phyloP scores from a whole-genome alignment of 2,797 vertebrate species.

The Hydrolagus colliei region DNA sequence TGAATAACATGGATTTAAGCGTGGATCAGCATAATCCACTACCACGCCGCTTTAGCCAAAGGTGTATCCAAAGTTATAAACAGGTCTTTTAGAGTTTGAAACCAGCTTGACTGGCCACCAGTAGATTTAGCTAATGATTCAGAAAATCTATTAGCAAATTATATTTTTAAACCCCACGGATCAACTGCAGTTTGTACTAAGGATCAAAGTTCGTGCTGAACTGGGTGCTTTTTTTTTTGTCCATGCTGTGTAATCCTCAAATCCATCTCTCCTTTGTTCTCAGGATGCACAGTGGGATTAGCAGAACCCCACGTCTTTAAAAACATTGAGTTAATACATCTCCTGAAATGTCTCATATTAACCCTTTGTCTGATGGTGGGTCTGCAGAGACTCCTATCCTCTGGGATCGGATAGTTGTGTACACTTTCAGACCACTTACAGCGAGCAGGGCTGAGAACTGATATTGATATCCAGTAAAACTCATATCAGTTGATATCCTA shows the following conservation, averaged over 20 bases:
- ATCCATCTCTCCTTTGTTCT: conserved; percentile 17
- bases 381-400: too few relatives aligned
- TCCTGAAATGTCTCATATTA: not conserved
- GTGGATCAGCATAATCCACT: conserved; percentile 1
- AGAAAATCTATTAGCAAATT: conserved; percentile 22
- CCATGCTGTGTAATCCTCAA: not conserved
- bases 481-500: too few relatives aligned
- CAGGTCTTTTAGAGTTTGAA: not conserved
- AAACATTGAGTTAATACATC: conserved; percentile 11
- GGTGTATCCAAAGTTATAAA: not conserved
- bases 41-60: not conserved
- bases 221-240: not conserved
- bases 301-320: not conserved
- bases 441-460: too few relatives aligned
- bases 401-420: too few relatives aligned
- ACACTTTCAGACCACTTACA: too few relatives aligned
- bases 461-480: too few relatives aligned
- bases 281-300: conserved; percentile 16
- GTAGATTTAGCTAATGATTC: not conserved
- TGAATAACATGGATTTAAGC: conserved; percentile 1
- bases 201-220: conserved; percentile 1
- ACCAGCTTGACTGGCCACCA: not conserved
- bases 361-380: too few relatives aligned
- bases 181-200: not conserved
- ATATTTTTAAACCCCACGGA: conserved; percentile 3